Evolutionary conservation across 2,888 invertebrate genomes (phyloP).

Genomic region (Tetragnatha montana): DNA sequence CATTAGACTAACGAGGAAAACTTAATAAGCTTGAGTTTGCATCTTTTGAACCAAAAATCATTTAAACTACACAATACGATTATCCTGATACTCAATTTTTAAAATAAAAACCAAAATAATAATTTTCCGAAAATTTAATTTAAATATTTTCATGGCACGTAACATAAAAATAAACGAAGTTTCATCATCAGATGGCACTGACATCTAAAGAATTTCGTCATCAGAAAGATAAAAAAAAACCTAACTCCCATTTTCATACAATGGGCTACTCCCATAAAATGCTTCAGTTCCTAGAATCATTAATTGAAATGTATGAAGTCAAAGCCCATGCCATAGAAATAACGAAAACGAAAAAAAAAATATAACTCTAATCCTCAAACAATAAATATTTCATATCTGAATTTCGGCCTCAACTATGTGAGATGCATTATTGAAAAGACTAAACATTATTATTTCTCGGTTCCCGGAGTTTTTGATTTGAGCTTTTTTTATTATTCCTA

Average conservation of each 20-base stretch:
- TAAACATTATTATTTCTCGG: slow-evolving; percentile 40
- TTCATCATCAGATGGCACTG: not conserved
- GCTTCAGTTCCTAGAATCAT: slow-evolving; percentile 41
- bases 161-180: too few species aligned
- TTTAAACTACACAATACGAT: too few species aligned
- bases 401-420: slow-evolving; percentile 15
- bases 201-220: not conserved
- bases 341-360: not conserved
- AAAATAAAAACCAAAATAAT: too few species aligned
- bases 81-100: too few species aligned
- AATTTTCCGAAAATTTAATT: too few species aligned
- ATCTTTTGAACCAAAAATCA: too few species aligned
- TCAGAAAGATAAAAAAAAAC: slow-evolving; percentile 37
- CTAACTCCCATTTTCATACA: slow-evolving; percentile 14
- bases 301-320: slow-evolving; percentile 56
- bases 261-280: slow-evolving; percentile 24
- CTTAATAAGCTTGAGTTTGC: too few species aligned
- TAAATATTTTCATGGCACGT: too few species aligned
- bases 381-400: slow-evolving; percentile 60
- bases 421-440: slow-evolving; percentile 47
- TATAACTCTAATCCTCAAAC: slow-evolving; percentile 21
- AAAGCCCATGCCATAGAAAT: not conserved
- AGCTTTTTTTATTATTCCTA: not conserved
- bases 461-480: slow-evolving; percentile 1
- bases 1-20: too few species aligned